A percentile compares a stretch with the other conserved stretches of the same genome.
Evolutionary conservation across 2,113 vertebrate species (phyloP).

Genomic region (Galemys pyrenaicus): DNA sequence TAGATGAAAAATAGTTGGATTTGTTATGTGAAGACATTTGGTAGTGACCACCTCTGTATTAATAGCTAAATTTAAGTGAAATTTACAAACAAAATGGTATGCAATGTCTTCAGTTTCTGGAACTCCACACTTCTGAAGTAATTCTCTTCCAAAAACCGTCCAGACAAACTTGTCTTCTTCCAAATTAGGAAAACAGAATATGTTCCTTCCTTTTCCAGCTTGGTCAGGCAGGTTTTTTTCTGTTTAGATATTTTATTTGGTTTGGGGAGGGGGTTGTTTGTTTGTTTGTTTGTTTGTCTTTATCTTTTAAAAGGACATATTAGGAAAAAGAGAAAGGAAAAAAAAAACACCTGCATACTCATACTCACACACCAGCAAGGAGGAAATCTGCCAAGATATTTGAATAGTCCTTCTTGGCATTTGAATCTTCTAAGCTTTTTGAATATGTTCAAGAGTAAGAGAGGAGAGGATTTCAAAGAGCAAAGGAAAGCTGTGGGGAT

Average conservation of each 20-base stretch:
- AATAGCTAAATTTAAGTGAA: conserved; percentile 42
- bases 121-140: background rate
- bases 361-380: too few relatives aligned
- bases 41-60: conserved; percentile 18
- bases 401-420: background rate
- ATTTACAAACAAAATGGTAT: background rate
- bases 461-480: background rate
- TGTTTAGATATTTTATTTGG: background rate
- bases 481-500: background rate
- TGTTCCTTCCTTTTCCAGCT: background rate
- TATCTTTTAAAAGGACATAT: too few relatives aligned
- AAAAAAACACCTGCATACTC: too few relatives aligned
- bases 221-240: background rate
- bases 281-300: too few relatives aligned
- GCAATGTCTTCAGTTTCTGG: background rate
- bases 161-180: background rate
- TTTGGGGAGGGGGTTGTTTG: too few relatives aligned
- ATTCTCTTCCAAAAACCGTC: conserved; percentile 36
- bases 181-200: background rate
- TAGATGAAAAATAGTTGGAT: conserved; percentile 25
- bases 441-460: conserved; percentile 4
- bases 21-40: background rate
- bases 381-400: background rate
- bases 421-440: background rate
- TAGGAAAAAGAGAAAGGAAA: too few relatives aligned